A percentile compares a stretch with the other conserved stretches of the same genome.
Conservation (phyloP, 2,888 invertebrate genomes). For the Liposcelis brunnea region DNA sequence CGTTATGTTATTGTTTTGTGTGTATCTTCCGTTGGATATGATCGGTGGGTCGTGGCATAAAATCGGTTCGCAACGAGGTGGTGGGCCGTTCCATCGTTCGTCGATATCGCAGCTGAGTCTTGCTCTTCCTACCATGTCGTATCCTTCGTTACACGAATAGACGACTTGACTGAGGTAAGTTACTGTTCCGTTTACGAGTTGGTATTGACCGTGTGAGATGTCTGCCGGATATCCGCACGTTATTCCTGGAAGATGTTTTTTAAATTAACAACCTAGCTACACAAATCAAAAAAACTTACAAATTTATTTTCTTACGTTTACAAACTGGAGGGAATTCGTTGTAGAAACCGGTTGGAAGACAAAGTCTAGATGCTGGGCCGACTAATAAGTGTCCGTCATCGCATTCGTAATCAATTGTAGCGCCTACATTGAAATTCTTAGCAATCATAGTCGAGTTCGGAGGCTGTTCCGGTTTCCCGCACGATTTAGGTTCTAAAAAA, state of each 20-base stretch:
- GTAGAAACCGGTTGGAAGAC: conserved; percentile 81
- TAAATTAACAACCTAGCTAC: not conserved
- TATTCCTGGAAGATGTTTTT: conserved; percentile 40
- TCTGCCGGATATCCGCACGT: conserved; percentile 81
- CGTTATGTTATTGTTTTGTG: conserved; percentile 38
- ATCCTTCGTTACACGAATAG: conserved; percentile 66
- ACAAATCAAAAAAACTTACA: not conserved
- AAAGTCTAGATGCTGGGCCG: conserved; percentile 66
- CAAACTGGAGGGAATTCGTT: conserved; percentile 88
- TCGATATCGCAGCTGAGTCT: conserved; percentile 79
- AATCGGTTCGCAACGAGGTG: conserved; percentile 68
- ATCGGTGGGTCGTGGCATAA: conserved; percentile 51
- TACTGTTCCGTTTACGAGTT: conserved; percentile 66
- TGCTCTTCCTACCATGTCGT: conserved; percentile 67
- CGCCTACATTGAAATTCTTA: conserved; percentile 61
- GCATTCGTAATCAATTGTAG: conserved; percentile 67
- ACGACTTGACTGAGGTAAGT: conserved; percentile 75
- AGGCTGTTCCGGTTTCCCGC: conserved; percentile 82
- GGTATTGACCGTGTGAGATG: conserved; percentile 64
- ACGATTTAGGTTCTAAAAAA: conserved; percentile 63
- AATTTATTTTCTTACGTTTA: conserved; percentile 52
- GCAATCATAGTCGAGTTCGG: conserved; percentile 79
- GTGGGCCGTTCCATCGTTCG: conserved; percentile 85
- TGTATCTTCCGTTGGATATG: conserved; percentile 42
- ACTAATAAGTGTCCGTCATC: conserved; percentile 74